phyloP scores from a whole-genome alignment of 2,797 vertebrate species.

The Tarsius wallacei region DNA sequence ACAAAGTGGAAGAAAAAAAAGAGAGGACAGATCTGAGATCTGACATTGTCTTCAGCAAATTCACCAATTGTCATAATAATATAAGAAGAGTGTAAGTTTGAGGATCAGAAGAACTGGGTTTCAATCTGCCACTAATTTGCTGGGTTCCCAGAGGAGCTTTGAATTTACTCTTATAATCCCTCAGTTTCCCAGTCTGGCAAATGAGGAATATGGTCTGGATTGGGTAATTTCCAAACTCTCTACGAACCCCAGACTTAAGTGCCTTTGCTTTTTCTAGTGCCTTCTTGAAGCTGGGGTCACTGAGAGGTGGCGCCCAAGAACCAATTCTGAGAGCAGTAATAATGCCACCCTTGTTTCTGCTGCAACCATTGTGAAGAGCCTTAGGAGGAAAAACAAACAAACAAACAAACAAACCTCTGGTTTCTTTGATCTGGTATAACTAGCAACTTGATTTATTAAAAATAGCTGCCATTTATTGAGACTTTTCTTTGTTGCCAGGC shows the following conservation, averaged over 20 bases:
- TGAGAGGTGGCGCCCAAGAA: not conserved
- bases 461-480: conserved; percentile 27
- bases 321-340: not conserved
- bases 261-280: not conserved
- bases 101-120: not conserved
- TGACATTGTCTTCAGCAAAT: not conserved
- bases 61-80: not conserved
- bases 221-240: not conserved
- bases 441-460: conserved; percentile 68
- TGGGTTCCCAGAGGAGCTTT: not conserved
- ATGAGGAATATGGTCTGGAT: not conserved
- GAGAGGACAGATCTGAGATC: not conserved
- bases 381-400: not conserved
- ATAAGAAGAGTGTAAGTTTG: not conserved
- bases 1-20: not conserved
- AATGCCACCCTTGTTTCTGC: not conserved
- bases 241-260: no score
- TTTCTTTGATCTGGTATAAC: conserved; percentile 61
- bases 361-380: not conserved
- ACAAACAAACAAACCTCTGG: not conserved
- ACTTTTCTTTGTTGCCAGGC: conserved; percentile 34
- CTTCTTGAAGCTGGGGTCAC: not conserved
- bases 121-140: not conserved
- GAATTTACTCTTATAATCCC: not conserved
- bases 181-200: not conserved